Percentiles rank a stretch among this genome's conserved stretches.
Evolutionary conservation across 2,888 invertebrate species (phyloP).

Genomic region (Phania funesta): DNA sequence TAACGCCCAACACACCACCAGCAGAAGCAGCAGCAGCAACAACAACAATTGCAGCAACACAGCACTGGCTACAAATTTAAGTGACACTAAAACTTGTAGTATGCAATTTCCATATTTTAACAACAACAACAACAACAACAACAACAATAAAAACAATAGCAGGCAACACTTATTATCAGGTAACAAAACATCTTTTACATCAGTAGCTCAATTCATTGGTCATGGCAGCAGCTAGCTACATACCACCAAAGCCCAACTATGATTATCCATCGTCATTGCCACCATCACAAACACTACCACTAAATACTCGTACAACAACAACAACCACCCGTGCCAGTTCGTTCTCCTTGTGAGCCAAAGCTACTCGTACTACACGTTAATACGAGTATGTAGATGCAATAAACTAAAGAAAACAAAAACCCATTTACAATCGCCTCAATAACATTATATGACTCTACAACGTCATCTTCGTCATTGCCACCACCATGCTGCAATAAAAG

Average conservation of each 20-base stretch:
- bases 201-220: conserved; percentile 64
- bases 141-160: neutral
- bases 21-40: neutral
- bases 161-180: conserved; percentile 61
- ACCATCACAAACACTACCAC: conserved; percentile 23
- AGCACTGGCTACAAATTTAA: conserved; percentile 58
- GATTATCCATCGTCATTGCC: conserved; percentile 61
- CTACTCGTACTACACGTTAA: conserved; percentile 41
- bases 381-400: neutral
- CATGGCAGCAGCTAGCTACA: conserved; percentile 30
- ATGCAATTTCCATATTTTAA: conserved; percentile 66
- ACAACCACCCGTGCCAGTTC: neutral
- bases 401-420: conserved; percentile 28
- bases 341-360: conserved; percentile 2
- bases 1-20: conserved; percentile 58
- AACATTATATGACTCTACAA: conserved; percentile 41
- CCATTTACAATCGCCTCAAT: conserved; percentile 49
- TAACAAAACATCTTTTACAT: conserved; percentile 62
- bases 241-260: conserved; percentile 39
- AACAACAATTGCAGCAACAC: conserved; percentile 29
- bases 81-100: conserved; percentile 65
- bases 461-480: conserved; percentile 51
- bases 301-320: conserved; percentile 13
- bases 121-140: conserved; percentile 22
- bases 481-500: conserved; percentile 30